Evolutionary conservation across 1,140 invertebrate species (phyloP).

Genomic region (Apis cerana): DNA sequence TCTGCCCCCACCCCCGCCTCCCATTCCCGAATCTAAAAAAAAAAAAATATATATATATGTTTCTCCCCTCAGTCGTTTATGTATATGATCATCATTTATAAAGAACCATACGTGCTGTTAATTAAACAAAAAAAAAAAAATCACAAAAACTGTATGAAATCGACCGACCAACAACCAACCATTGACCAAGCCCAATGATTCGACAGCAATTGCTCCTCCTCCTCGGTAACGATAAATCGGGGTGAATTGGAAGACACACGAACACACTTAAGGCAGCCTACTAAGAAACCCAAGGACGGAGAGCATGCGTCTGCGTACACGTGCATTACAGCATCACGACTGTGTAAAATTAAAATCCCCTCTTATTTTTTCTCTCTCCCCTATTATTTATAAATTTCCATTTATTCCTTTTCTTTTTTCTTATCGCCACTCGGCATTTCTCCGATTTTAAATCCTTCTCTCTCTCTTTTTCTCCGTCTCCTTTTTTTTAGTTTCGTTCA

Average conservation of each 20-base stretch:
- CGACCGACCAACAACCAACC: conserved; percentile 34
- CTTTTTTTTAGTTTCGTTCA: conserved; percentile 1
- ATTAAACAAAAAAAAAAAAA: neutral
- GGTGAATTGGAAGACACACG: conserved; percentile 41
- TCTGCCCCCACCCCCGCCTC: neutral
- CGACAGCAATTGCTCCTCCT: conserved; percentile 53
- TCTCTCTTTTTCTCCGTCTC: neutral
- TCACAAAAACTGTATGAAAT: neutral
- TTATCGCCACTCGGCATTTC: neutral
- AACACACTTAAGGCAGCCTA: neutral
- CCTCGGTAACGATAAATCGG: conserved; percentile 28
- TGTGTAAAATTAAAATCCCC: conserved; percentile 13
- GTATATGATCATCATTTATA: conserved; percentile 4
- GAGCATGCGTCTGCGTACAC: conserved; percentile 38
- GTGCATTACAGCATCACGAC: conserved; percentile 37
- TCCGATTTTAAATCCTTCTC: neutral
- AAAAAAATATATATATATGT: neutral
- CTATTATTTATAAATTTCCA: neutral
- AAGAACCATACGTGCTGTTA: neutral
- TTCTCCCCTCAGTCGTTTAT: conserved; percentile 20
- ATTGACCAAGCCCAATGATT: conserved; percentile 30
- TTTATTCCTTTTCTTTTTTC: neutral
- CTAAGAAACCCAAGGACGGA: conserved; percentile 19
- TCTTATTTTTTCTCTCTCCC: too few relatives aligned
- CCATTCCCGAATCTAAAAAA: conserved; percentile 5